phyloP scores from a whole-genome alignment of 2,113 vertebrate genomes.

The Sceloporus tristichus region DNA sequence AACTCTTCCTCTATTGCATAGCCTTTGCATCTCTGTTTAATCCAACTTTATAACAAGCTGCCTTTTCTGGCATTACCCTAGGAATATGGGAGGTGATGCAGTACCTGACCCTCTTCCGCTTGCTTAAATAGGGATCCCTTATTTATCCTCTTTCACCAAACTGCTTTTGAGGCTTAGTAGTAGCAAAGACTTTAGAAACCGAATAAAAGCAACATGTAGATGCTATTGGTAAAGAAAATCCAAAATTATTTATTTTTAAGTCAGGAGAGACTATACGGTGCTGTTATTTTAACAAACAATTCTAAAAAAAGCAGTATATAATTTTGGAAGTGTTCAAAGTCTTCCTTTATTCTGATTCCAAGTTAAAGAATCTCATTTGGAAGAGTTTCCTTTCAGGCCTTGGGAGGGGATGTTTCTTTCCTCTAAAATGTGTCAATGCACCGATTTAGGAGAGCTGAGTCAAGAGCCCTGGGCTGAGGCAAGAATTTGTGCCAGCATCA shows the following conservation, averaged over 20 bases:
- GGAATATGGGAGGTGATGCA: background rate
- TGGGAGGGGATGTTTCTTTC: conserved; percentile 53
- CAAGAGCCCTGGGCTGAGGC: conserved; percentile 72
- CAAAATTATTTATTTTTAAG: background rate
- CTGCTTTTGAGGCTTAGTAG: conserved; percentile 22
- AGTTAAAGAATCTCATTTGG: conserved; percentile 52
- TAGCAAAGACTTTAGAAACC: conserved; percentile 20
- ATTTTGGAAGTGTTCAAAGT: conserved; percentile 19
- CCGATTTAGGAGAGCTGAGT: conserved; percentile 69
- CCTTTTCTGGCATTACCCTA: background rate
- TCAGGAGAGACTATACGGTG: conserved; percentile 35
- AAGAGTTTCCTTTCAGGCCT: conserved; percentile 62
- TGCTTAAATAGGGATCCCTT: background rate
- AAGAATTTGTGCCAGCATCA: conserved; percentile 76
- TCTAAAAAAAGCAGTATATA: background rate
- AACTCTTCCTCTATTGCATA: background rate
- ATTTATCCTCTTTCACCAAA: background rate
- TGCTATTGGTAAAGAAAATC: background rate
- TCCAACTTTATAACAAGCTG: background rate
- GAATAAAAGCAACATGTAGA: conserved; percentile 8
- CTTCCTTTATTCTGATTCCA: conserved; percentile 26
- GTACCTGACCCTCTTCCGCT: background rate
- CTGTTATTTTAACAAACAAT: conserved; percentile 41
- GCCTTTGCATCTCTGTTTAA: background rate
- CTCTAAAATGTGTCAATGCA: conserved; percentile 67